Evolutionary conservation across 2,888 invertebrate genomes (phyloP), one percentile per base, ranked within the genome.

Genomic region (Chloroclystis v-ata): DNA sequence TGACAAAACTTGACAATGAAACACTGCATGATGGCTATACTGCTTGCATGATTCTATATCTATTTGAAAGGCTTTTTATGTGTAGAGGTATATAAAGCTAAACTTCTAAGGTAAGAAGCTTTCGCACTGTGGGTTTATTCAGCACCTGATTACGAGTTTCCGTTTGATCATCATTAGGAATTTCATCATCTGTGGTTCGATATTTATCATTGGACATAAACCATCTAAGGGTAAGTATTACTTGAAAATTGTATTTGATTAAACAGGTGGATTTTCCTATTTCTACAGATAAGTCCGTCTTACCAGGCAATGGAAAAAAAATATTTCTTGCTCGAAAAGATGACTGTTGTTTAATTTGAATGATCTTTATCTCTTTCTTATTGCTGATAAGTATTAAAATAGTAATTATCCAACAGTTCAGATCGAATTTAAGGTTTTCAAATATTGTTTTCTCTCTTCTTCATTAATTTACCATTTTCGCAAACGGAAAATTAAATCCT

Each of bases 1-100:
- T 47, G 45, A 57, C 14, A 38, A 60, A 63, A 77, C 72, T 67
- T 69, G 60, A 79, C 76, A 77, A 62, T 64, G 60, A 56, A 61
- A 83, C 82, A 84, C 83, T 80, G 86, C 86, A 86, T 82, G 85
- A 60, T 61, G 61, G 80, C 82, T 76, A 69, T 60, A 72, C 61
- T 57, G 84, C 82, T 84, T 83, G 86, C 86, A 86, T 86, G 86
- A 66, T 67, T 56, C 60, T 65, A 69, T 75, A 77, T 70, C 61
- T 71, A 76, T 74, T 71, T 72, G 71, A 72, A 54, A 67, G 29
- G 86, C 86, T 86, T 86, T 86, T 86, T 86, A 86, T 86, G 86
- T 86, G 84, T 86, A 86, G 84, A 62, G 44, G 55, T 56, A 53
- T 55, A 63, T 66, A 68, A 56, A 56, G 60, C 63, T 63, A 57